Conservation (phyloP, 2,113 vertebrate genomes). For the Hucho hucho region DNA sequence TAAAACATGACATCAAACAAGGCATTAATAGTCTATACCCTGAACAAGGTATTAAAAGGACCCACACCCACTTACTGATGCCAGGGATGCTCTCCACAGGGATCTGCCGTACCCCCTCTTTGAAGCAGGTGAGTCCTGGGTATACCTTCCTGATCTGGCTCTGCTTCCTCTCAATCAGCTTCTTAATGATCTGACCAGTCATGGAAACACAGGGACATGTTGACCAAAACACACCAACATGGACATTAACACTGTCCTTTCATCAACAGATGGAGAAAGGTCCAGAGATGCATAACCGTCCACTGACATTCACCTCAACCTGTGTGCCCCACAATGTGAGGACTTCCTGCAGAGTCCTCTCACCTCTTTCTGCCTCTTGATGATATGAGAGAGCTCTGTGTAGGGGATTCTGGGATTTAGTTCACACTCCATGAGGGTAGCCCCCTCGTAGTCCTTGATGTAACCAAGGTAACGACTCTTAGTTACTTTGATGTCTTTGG, state of each 20-base stretch:
- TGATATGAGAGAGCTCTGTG: slow-evolving; percentile 97
- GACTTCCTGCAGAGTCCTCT: not conserved
- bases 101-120: slow-evolving; percentile 97
- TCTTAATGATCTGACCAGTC: slow-evolving; percentile 91
- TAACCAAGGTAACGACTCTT: slow-evolving; percentile 98
- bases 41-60: not conserved
- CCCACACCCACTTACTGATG: slow-evolving; percentile 82
- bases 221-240: not conserved
- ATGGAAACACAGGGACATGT: not conserved
- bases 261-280: too few species aligned
- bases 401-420: slow-evolving; percentile 97
- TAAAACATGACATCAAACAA: not conserved
- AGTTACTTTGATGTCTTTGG: slow-evolving; percentile 98
- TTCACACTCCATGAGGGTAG: slow-evolving; percentile 97
- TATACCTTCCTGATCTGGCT: slow-evolving; percentile 98
- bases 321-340: not conserved
- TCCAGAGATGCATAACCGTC: not conserved
- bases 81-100: slow-evolving; percentile 97
- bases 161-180: slow-evolving; percentile 96
- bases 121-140: slow-evolving; percentile 97
- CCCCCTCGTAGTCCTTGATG: slow-evolving; percentile 98
- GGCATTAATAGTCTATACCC: not conserved
- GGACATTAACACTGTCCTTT: not conserved
- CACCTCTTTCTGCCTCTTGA: slow-evolving; percentile 99
- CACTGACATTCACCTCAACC: not conserved